These are phyloP conservation scores for Gymnocypris eckloni DNA, from an alignment of 2,797 vertebrate genomes.

Conservation along the genomic window DNA sequence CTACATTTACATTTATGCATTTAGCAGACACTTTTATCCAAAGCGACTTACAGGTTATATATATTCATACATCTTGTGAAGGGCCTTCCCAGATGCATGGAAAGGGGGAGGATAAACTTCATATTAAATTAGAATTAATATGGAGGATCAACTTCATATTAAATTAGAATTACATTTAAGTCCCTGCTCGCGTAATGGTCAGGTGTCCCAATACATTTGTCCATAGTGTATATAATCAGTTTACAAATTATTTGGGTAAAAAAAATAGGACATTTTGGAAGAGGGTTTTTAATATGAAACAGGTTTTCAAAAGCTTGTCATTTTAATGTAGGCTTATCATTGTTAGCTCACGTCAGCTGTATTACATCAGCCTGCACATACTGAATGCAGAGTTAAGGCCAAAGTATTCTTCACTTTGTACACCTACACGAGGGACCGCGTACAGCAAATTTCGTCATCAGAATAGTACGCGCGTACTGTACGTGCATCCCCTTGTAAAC, in stretches of 20 bases:
- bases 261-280: too few species aligned
- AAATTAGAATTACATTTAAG: not conserved
- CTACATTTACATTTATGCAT: too few species aligned
- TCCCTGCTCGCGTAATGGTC: not conserved
- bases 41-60: too few species aligned
- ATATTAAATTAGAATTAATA: not conserved
- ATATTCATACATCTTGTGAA: not conserved
- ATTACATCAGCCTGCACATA: conserved; percentile 25
- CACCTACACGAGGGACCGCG: too few species aligned
- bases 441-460: too few species aligned
- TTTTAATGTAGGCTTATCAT: not conserved
- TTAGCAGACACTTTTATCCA: too few species aligned
- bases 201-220: not conserved
- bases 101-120: not conserved
- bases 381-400: not conserved
- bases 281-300: not conserved
- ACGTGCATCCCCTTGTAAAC: too few species aligned
- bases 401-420: too few species aligned
- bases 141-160: not conserved
- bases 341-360: not conserved
- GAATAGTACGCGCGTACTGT: too few species aligned
- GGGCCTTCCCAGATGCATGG: not conserved
- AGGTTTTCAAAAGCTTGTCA: not conserved
- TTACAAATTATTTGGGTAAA: not conserved
- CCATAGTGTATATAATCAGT: not conserved